These are phyloP conservation scores for Rhorus exstirpatorius DNA, from an alignment of 2,888 invertebrate species.

Conservation along the genomic window DNA sequence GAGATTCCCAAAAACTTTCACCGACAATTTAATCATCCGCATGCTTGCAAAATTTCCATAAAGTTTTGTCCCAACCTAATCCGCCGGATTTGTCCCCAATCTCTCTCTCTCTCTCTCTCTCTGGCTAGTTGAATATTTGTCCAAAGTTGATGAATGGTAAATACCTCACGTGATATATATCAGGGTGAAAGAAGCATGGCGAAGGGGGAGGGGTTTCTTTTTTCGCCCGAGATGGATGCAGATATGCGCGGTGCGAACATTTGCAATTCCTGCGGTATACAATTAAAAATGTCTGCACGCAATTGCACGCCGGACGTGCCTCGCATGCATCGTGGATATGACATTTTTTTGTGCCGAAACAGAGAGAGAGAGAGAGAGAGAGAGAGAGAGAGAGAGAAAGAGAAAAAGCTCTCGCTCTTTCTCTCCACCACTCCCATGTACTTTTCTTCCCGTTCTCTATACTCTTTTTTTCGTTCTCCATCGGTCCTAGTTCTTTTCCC, in stretches of 20 bases:
- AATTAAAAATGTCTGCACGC: conserved; percentile 80
- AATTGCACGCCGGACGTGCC: conserved; percentile 70
- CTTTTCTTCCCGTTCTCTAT: neutral
- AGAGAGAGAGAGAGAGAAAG: too few species aligned
- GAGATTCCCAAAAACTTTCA: conserved; percentile 38
- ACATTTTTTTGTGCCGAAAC: conserved; percentile 71
- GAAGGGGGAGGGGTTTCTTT: neutral
- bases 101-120: too few species aligned
- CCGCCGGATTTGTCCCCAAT: neutral
- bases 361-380: neutral
- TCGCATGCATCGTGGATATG: conserved; percentile 71
- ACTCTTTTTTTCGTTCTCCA: neutral
- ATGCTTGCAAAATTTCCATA: conserved; percentile 12
- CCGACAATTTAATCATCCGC: conserved; percentile 52
- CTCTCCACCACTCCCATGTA: conserved; percentile 17
- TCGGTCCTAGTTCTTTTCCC: conserved; percentile 6
- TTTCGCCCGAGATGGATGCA: conserved; percentile 27
- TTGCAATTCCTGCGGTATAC: conserved; percentile 62
- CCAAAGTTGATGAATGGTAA: neutral
- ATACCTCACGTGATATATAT: conserved; percentile 8
- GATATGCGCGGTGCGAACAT: conserved; percentile 55
- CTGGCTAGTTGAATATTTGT: neutral
- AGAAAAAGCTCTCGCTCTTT: neutral
- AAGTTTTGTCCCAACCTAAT: conserved; percentile 18
- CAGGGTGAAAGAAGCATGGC: neutral